Evolutionary conservation across 2,888 invertebrate genomes (phyloP), one percentile per base, ranked within the genome.

Genomic region (Reticulitermes lucifugus): DNA sequence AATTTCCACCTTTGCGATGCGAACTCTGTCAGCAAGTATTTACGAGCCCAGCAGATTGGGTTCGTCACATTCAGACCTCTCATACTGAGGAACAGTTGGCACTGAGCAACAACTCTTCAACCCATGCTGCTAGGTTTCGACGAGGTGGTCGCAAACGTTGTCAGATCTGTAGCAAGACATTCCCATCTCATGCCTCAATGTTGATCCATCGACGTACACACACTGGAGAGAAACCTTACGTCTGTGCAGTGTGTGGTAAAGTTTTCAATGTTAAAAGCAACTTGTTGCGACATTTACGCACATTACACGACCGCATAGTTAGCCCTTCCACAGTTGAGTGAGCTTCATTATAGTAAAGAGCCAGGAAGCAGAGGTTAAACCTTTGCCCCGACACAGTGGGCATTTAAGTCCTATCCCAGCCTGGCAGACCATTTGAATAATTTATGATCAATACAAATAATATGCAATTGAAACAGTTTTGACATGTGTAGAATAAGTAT

Each of bases 11-110:
- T 75, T 91, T 96, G 88, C 94, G 95, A 21, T 97, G 97, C 91
- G 96, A 97, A 90, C 92, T 96, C 89, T 97, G 97, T 90, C 95
- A 96, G 89, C 96, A 96, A 92, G 95, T 96, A 87, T 97, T 96
- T 91, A 95, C 95, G 84, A 93, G 96, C 89, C 96, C 96, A 85
- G 96, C 95, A 25, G 96, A 95, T 86, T 96, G 96, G 95, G 96
- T 96, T 87, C 93, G 95, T 59, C 97, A 97, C 90, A 95, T 96
- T 89, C 95, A 96, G 91, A 94, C 94, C 89, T 94, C 94, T 3
- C 97, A 97, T 90, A 95, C 96, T 2, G 94, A 94, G 89, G 96
- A 96, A 92, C 89, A 89, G 79, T 91, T 93, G 91, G 96, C 96
- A 90, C 91, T 95, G 90, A 95, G 95, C 91, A 95, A 95, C 91